Evolutionary conservation across 2,888 invertebrate genomes (phyloP).

Genomic region (Acronicta leporina): DNA sequence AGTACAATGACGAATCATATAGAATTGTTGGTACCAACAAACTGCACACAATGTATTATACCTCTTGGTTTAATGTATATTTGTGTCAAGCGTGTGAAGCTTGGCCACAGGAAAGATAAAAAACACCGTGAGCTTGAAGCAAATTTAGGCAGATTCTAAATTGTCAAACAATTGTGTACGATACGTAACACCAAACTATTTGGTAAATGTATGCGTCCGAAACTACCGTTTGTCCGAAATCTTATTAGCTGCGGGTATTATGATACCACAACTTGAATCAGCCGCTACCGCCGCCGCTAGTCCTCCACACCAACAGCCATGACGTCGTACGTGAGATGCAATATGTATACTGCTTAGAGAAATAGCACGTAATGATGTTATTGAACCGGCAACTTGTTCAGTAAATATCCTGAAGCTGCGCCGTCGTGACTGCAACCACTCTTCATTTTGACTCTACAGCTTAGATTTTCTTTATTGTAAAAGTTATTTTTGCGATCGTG

Average conservation of each 20-base stretch:
- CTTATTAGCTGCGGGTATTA: neutral
- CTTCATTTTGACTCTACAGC: neutral
- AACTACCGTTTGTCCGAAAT: neutral
- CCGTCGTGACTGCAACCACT: neutral
- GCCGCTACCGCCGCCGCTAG: neutral
- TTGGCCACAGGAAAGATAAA: too few relatives aligned
- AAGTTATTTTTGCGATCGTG: too few relatives aligned
- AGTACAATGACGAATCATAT: conserved; percentile 30
- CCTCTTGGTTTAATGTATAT: neutral
- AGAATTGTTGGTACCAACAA: conserved; percentile 8
- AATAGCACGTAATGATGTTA: conserved; percentile 23
- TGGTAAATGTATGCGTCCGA: too few relatives aligned
- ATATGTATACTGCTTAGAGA: conserved; percentile 13
- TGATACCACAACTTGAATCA: neutral
- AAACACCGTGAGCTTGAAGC: too few relatives aligned
- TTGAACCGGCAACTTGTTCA: conserved; percentile 6
- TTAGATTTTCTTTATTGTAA: neutral
- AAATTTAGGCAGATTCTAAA: too few relatives aligned
- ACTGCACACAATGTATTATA: conserved; percentile 26
- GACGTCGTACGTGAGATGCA: conserved; percentile 19
- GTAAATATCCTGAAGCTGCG: conserved; percentile 7
- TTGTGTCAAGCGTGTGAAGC: too few relatives aligned
- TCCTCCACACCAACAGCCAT: conserved; percentile 5
- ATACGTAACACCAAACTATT: too few relatives aligned
- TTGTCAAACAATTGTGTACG: too few relatives aligned